These are phyloP conservation scores for Arge pagana DNA, from an alignment of 2,888 invertebrate species.

Conservation along the genomic window DNA sequence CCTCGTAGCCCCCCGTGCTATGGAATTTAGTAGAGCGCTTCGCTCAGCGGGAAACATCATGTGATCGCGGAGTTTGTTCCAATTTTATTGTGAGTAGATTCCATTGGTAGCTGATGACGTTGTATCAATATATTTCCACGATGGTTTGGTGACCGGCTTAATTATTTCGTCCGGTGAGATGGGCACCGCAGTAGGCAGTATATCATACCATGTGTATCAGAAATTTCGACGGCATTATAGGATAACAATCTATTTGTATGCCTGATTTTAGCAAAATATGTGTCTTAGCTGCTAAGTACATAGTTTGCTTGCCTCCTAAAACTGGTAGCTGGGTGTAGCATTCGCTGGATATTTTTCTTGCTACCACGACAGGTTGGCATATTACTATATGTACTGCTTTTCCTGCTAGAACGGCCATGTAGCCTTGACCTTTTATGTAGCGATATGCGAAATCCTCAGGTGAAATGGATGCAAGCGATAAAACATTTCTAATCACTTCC, in stretches of 20 bases:
- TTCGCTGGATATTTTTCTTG: constrained; percentile 20
- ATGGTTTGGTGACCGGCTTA: background rate
- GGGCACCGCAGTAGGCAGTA: background rate
- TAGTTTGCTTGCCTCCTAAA: constrained; percentile 24
- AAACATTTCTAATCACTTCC: constrained; percentile 31
- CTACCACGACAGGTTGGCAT: constrained; percentile 27
- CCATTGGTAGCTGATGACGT: background rate
- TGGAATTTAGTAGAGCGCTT: background rate
- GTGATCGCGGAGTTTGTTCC: background rate
- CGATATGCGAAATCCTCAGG: constrained; percentile 29
- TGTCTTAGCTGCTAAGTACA: constrained; percentile 29
- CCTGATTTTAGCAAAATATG: constrained; percentile 26
- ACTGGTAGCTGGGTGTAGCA: constrained; percentile 32
- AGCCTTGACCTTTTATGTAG: constrained; percentile 28
- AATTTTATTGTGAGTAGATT: background rate
- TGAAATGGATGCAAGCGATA: constrained; percentile 27
- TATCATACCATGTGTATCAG: constrained; percentile 25
- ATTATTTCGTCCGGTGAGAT: background rate
- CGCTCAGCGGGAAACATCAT: background rate
- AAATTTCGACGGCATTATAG: constrained; percentile 26
- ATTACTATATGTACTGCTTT: constrained; percentile 31
- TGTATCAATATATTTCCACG: background rate
- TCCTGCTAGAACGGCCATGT: constrained; percentile 30
- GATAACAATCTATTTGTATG: constrained; percentile 28
- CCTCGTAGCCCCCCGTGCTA: background rate